Base-by-base conservation (phyloP, 2,797 vertebrate species). In the Trichosurus vulpecula region DNA sequence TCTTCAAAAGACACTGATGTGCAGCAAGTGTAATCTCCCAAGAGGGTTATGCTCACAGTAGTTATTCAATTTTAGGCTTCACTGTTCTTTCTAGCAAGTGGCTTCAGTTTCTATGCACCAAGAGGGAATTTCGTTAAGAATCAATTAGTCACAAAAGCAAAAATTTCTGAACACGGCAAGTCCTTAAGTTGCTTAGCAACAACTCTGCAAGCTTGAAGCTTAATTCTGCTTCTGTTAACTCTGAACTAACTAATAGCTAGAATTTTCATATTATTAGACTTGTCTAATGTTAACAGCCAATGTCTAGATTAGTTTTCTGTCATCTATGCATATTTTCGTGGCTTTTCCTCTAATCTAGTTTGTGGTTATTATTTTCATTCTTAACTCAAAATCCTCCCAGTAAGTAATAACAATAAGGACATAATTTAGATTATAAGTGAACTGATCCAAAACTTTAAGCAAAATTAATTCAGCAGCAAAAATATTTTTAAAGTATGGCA, bases 111-210 rank as follows among this genome's bases (percentile, higher is more conserved):
- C 92, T 97, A 66, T 81, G 94, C 90, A 97, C 81, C 81, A 94
- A 94, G 2, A 8, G 66, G 81, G 91, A 97, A 97, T 92, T 96
- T 92, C 96, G 55, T 97, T 96, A 98, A 96, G 96, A 98, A 98
- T 97, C 96, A 98, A 98, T 98, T 98, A 97, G 92, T 93, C 94
- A 91, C 94, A 96, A 95, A 95, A 74, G 61, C 54, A 93, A 95
- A 93, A 97, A 97, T 94, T 97, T 98, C 98, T 95, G 93, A 98
- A 96, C 94, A 95, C 57, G 92, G 94, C 41, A 98, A 97, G 96
- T 92, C 97, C 97, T 90, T 91, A 97, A 96, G 98, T 98, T 98
- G 97, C 98, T 98, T 98, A 98, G 98, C 98, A 98, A 98, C 98
- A 97, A 51, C 94, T 91, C 90, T 74, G 90, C 58, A 95, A 95